phyloP scores from a whole-genome alignment of 1,140 invertebrate genomes.

The Aphaenogaster floridana region DNA sequence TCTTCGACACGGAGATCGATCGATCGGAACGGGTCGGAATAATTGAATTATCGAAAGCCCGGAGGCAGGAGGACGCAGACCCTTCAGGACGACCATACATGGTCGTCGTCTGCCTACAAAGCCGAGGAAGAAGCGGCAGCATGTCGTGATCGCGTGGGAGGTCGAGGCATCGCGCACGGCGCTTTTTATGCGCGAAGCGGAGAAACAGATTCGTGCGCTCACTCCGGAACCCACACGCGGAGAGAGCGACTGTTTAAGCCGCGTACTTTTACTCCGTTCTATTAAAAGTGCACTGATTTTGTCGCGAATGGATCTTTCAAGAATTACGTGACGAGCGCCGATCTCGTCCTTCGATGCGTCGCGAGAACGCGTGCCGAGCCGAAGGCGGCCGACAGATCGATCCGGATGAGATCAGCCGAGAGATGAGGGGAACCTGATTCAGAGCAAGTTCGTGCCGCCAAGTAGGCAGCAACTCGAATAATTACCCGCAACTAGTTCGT shows the following conservation, averaged over 20 bases:
- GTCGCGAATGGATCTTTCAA: not conserved
- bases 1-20: not conserved
- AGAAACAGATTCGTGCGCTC: constrained; percentile 66
- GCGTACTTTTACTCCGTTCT: not conserved
- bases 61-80: not conserved
- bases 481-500: constrained; percentile 54
- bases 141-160: constrained; percentile 71
- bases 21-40: constrained; percentile 48
- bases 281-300: not conserved
- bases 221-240: constrained; percentile 49
- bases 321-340: not conserved
- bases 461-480: constrained; percentile 44
- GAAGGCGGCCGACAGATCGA: constrained; percentile 34
- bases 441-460: constrained; percentile 47
- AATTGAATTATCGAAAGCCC: constrained; percentile 72
- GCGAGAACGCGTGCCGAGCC: constrained; percentile 32
- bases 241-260: constrained; percentile 44
- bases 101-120: constrained; percentile 65
- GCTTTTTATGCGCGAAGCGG: constrained; percentile 63
- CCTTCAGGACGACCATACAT: constrained; percentile 69
- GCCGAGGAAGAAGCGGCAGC: constrained; percentile 53
- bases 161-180: constrained; percentile 54
- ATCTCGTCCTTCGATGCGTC: constrained; percentile 11
- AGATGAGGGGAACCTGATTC: constrained; percentile 52
- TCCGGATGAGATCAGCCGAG: constrained; percentile 41